A percentile compares a stretch with the other conserved stretches of the same genome.
Evolutionary conservation across 2,113 vertebrate genomes (phyloP).

Genomic region (Charina bottae): DNA sequence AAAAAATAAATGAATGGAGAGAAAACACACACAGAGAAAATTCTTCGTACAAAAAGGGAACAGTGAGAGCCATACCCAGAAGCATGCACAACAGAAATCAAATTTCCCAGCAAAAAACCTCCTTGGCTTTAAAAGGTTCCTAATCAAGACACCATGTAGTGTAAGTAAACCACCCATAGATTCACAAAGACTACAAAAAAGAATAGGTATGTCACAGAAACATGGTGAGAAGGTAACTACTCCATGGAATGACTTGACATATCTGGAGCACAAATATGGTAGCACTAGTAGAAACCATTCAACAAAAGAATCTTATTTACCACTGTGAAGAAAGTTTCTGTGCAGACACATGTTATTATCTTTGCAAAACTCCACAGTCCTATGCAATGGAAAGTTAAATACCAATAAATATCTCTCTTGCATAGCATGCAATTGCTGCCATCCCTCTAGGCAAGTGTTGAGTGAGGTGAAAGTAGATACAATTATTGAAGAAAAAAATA

Average conservation of each 20-base stretch:
- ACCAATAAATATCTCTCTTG: background rate
- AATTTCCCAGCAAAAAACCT: background rate
- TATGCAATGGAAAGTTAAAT: background rate
- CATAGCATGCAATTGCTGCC: background rate
- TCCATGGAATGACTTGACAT: background rate
- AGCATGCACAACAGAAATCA: background rate
- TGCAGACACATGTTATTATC: background rate
- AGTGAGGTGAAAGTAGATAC: background rate
- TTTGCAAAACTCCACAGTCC: too few species aligned
- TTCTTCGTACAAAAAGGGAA: background rate
- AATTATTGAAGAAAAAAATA: background rate
- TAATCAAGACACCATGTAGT: background rate
- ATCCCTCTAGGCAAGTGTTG: background rate
- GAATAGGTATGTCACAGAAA: background rate
- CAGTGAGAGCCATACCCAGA: background rate
- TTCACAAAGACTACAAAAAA: background rate
- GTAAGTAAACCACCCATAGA: background rate
- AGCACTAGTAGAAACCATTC: background rate
- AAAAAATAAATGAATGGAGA: background rate
- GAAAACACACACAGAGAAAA: background rate
- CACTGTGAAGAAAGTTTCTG: too few species aligned
- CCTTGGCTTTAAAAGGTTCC: background rate
- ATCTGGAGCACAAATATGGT: background rate
- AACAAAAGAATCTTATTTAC: background rate
- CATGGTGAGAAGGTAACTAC: background rate